phyloP scores from a whole-genome alignment of 2,888 invertebrate species.

The Leptopterna dolabrata region DNA sequence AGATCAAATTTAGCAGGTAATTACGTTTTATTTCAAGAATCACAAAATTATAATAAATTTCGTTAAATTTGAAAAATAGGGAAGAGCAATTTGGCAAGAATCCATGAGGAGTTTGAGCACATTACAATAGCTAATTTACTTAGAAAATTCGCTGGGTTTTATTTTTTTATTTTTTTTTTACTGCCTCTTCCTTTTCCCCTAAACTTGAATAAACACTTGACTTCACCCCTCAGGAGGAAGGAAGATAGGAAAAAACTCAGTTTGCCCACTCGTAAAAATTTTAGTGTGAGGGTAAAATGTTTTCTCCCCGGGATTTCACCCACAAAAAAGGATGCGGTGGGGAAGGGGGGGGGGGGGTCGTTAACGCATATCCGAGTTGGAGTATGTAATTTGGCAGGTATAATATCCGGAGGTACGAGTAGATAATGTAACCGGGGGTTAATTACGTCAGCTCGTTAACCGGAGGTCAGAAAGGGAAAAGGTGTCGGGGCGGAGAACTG shows the following conservation, averaged over 20 bases:
- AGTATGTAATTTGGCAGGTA: background rate
- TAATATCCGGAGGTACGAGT: background rate
- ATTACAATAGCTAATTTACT: too few species aligned
- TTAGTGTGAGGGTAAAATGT: background rate
- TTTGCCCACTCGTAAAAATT: background rate
- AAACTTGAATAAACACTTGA: background rate
- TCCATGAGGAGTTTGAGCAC: too few species aligned
- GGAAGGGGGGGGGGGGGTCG: background rate
- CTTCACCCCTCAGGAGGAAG: background rate
- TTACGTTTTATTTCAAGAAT: too few species aligned
- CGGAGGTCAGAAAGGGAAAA: background rate
- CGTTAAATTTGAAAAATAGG: too few species aligned
- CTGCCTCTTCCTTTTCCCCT: background rate
- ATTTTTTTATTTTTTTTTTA: background rate
- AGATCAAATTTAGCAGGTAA: too few species aligned
- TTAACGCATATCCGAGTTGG: background rate
- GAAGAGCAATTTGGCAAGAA: too few species aligned
- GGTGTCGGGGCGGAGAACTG: background rate
- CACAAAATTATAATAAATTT: too few species aligned
- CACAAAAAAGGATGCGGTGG: background rate
- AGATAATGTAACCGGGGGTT: background rate
- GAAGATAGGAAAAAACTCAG: background rate
- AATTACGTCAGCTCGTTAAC: slow-evolving; percentile 24
- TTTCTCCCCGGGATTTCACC: background rate
- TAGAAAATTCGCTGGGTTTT: too few species aligned